Base-by-base conservation (phyloP, 2,888 invertebrate species). In the Lithophane socia region DNA sequence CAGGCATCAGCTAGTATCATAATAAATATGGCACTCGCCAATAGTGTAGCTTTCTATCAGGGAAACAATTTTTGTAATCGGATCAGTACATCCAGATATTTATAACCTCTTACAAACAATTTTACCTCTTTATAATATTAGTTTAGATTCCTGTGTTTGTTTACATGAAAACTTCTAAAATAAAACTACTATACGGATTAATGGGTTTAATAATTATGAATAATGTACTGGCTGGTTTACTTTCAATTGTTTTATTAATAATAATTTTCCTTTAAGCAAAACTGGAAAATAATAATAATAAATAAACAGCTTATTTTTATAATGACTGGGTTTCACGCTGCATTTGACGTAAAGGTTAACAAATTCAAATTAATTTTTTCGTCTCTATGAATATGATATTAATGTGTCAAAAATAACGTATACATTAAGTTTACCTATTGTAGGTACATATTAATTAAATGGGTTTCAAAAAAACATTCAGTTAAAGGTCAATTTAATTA, bases 241-340 rank as follows among this genome's bases (percentile, higher is more conserved):
- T n/a, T n/a, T n/a, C n/a, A n/a, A n/a, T n/a, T n/a, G n/a, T n/a
- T n/a, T n/a, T n/a, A n/a, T n/a, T n/a, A n/a, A n/a, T n/a, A n/a
- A n/a, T 75, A 12, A 56, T 77, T 80, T 49, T 71, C 44, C 37
- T 44, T 13, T 5, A 24, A 18, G 7, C 8, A 9, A 42, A 54
- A 52, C 21, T 44, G 10, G 16, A 21, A 7, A 54, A 24, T 12
- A 54, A 16, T 54, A 44, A 21, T 24, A 24, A 16, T 52, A 24
- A 12, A 24, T 44, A 68, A 29, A 18, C 9, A n/a, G 13, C 37
- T n/a, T 37, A 18, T 79, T 37, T 47, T 12, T 77, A 4, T 16
- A 7, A 18, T 9, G n/a, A 16, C 7, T 80, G 16, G 29, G 29
- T 24, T 69, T 9, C 0, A 69, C 2, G 24, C 24, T 52, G 42